Evolutionary conservation across 2,113 vertebrate species (phyloP).

Genomic region (Noturus placidus): DNA sequence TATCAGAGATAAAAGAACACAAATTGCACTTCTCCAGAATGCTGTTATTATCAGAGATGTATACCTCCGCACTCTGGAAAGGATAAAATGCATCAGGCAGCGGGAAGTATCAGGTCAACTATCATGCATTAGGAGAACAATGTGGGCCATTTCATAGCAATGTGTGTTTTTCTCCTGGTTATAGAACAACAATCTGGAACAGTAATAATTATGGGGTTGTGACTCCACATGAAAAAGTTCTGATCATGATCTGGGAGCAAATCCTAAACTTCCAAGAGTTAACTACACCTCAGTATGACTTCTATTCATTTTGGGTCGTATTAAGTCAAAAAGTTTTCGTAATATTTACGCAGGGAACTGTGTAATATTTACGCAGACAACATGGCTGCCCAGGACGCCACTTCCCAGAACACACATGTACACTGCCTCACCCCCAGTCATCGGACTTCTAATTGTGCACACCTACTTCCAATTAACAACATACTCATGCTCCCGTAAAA

Average conservation of each 20-base stretch:
- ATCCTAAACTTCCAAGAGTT: not conserved
- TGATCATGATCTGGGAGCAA: not conserved
- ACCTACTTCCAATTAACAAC: too few relatives aligned
- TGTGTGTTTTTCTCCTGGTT: slow-evolving; percentile 7
- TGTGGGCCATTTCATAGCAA: not conserved
- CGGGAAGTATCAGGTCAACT: slow-evolving; percentile 27
- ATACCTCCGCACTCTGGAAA: not conserved
- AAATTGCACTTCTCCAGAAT: slow-evolving; percentile 8
- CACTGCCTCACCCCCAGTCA: too few relatives aligned
- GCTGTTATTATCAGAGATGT: slow-evolving; percentile 21
- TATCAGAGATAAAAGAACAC: slow-evolving; percentile 28
- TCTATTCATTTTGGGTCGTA: not conserved
- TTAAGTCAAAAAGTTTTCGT: not conserved
- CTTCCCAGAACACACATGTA: too few relatives aligned
- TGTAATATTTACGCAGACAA: not conserved
- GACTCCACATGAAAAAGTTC: slow-evolving; percentile 24
- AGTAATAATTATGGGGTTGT: slow-evolving; percentile 13
- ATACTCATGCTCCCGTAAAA: too few relatives aligned
- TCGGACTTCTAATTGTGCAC: too few relatives aligned
- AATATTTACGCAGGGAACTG: not conserved
- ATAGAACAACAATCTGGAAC: slow-evolving; percentile 6
- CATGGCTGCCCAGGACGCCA: too few relatives aligned
- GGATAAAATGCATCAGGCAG: slow-evolving; percentile 15
- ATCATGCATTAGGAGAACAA: slow-evolving; percentile 15
- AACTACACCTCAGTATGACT: not conserved